phyloP scores from a whole-genome alignment of 2,113 vertebrate species.

The Fregetta grallaria region DNA sequence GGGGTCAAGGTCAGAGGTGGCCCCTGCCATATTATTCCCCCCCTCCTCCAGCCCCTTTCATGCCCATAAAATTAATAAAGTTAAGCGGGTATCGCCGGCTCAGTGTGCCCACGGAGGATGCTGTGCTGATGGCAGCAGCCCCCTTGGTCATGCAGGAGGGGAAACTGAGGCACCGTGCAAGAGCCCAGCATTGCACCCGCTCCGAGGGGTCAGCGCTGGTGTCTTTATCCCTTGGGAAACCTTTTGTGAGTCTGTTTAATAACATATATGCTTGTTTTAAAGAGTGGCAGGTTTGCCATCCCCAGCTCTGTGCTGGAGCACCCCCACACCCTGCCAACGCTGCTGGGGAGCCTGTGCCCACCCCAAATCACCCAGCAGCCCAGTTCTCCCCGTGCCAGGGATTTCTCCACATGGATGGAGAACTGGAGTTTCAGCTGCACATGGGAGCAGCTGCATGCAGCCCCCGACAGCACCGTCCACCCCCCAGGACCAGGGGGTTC shows the following conservation, averaged over 20 bases:
- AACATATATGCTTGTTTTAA: not conserved
- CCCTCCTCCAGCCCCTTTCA: not conserved
- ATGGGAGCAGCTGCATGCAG: not conserved
- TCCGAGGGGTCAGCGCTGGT: not conserved
- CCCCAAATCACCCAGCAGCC: too few species aligned
- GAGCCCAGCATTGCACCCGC: fast-evolving
- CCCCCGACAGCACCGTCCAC: not conserved
- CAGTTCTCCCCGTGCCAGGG: fast-evolving
- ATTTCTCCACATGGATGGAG: not conserved
- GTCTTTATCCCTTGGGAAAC: not conserved
- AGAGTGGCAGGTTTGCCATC: not conserved
- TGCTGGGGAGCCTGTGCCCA: fast-evolving
- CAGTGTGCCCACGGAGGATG: not conserved
- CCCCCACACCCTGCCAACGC: fast-evolving
- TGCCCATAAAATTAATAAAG: not conserved
- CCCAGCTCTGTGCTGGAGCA: not conserved
- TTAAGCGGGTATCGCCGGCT: not conserved
- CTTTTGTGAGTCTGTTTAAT: not conserved
- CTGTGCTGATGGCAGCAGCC: fast-evolving
- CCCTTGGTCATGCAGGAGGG: not conserved
- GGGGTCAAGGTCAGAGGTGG: constrained; percentile 83
- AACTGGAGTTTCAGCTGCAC: not conserved
- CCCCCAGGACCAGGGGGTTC: not conserved
- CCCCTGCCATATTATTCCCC: constrained; percentile 14
- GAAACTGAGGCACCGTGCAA: not conserved